These are phyloP conservation scores for Aleiodes leptofemur DNA, from an alignment of 2,888 invertebrate species.

Conservation along the genomic window DNA sequence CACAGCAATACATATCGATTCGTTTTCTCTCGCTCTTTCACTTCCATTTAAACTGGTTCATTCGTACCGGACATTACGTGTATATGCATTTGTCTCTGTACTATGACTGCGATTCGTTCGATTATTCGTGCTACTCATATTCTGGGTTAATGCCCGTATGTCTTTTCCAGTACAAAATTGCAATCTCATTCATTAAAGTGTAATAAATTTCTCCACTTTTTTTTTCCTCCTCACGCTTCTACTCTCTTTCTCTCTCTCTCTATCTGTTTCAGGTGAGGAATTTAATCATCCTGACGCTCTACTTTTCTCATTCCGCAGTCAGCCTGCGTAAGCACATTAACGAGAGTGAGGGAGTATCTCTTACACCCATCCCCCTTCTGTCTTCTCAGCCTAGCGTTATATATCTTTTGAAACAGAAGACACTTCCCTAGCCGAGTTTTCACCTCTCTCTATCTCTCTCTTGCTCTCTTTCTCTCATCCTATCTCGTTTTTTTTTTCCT, in stretches of 20 bases:
- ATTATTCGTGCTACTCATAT: constrained; percentile 49
- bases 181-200: neutral
- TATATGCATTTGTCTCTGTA: constrained; percentile 37
- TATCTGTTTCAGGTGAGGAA: constrained; percentile 50
- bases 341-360: constrained; percentile 37
- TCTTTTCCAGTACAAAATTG: constrained; percentile 1
- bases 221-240: too few relatives aligned
- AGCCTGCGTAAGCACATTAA: constrained; percentile 51
- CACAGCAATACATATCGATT: constrained; percentile 17
- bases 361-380: neutral
- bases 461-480: too few relatives aligned
- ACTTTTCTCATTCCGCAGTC: constrained; percentile 27
- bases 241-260: neutral
- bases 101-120: constrained; percentile 46
- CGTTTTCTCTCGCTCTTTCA: constrained; percentile 9
- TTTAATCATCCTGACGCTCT: constrained; percentile 21
- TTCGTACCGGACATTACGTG: constrained; percentile 55
- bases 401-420: constrained; percentile 16
- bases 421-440: constrained; percentile 25
- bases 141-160: constrained; percentile 53
- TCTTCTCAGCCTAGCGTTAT: neutral
- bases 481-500: neutral
- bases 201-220: constrained; percentile 15
- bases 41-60: constrained; percentile 38
- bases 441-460: constrained; percentile 7